phyloP scores from a whole-genome alignment of 2,888 invertebrate species.

The Ichneumon xanthorius region DNA sequence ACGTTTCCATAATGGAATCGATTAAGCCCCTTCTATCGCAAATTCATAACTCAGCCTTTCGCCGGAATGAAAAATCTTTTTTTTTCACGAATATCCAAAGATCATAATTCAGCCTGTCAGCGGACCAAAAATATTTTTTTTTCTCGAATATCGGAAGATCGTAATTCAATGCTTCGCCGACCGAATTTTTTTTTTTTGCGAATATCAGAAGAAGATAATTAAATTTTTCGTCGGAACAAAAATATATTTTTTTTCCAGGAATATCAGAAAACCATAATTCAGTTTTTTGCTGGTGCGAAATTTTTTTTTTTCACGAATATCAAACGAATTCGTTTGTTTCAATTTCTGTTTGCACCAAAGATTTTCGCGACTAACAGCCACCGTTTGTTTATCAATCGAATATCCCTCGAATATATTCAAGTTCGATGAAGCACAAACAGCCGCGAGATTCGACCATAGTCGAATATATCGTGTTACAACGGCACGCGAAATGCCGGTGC shows the following conservation, averaged over 20 bases:
- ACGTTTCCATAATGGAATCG: background rate
- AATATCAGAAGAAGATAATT: background rate
- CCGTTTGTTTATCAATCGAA: background rate
- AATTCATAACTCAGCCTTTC: background rate
- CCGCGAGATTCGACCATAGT: background rate
- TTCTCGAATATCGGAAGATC: background rate
- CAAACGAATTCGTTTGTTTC: background rate
- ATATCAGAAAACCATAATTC: background rate
- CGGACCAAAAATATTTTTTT: background rate
- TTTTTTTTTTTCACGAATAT: background rate
- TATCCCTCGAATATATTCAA: constrained; percentile 12
- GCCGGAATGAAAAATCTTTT: background rate
- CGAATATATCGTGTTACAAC: constrained; percentile 22
- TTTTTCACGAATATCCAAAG: background rate
- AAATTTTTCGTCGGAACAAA: background rate
- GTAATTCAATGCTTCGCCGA: background rate
- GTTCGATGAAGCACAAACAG: constrained; percentile 3
- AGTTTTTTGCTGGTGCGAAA: background rate
- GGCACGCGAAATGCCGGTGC: background rate
- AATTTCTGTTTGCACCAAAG: background rate
- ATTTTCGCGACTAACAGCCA: background rate
- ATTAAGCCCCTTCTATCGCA: background rate
- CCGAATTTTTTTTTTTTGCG: background rate
- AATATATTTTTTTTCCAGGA: no score
- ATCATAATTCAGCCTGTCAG: background rate